These are phyloP conservation scores for Acanthoscelides obtectus DNA, from an alignment of 2,888 invertebrate genomes.

Conservation along the genomic window DNA sequence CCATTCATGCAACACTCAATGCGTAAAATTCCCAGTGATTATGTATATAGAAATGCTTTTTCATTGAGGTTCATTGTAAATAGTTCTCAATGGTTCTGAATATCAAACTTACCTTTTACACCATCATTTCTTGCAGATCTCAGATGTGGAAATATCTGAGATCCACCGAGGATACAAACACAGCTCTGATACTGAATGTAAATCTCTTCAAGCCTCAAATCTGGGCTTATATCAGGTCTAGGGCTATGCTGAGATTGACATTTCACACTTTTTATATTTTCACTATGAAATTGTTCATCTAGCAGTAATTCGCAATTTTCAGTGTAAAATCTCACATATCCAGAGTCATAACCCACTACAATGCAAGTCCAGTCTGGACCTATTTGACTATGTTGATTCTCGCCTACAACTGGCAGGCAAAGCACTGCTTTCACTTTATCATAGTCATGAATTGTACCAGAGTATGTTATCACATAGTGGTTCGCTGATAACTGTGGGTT, in stretches of 20 bases:
- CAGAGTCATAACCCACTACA: conserved; percentile 75
- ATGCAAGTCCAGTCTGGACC: conserved; percentile 93
- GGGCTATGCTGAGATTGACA: conserved; percentile 64
- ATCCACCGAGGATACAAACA: conserved; percentile 71
- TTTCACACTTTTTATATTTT: conserved; percentile 72
- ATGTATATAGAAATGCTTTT: no score
- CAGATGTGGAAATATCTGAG: conserved; percentile 74
- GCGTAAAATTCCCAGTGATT: no score
- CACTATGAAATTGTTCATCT: conserved; percentile 80
- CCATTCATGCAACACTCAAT: no score
- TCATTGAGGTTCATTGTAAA: no score
- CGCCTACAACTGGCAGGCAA: conserved; percentile 50
- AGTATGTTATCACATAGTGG: conserved; percentile 56
- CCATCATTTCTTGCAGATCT: conserved; percentile 73
- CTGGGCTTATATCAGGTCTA: conserved; percentile 42
- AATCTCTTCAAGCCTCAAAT: conserved; percentile 60
- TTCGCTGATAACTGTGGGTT: conserved; percentile 49
- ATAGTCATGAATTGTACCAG: conserved; percentile 51
- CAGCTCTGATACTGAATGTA: conserved; percentile 68
- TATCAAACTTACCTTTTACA: conserved; percentile 61
- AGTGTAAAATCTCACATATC: conserved; percentile 82
- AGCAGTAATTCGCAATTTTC: conserved; percentile 79
- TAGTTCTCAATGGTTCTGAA: no score
- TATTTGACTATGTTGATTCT: conserved; percentile 42
- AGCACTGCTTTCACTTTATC: conserved; percentile 51